Evolutionary conservation across 2,888 invertebrate species (phyloP), one percentile per base, ranked within the genome.

Genomic region (Maniola hyperantus): DNA sequence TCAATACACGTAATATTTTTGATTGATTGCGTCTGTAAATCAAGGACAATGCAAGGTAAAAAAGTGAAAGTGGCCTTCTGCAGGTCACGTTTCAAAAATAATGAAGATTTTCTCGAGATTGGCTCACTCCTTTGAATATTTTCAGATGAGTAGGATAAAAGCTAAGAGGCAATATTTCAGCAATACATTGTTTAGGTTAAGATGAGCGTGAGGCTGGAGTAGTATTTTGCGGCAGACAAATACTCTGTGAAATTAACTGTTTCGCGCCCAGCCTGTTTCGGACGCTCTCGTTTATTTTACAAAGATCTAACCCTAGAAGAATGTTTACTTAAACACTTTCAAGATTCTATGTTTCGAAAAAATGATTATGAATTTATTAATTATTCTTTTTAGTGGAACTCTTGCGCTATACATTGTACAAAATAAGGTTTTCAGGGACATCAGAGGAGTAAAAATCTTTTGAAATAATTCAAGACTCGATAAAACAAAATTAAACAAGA

Each of bases 201-300:
- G 71, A 70, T 80, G 77, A 80, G 79, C 78, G 78, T 78, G 78
- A 84, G 83, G 80, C 80, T 77, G 74, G 75, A 75, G 81, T 82
- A 79, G 80, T 80, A 80, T 85, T 84, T 84, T 79, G 79, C 78
- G 79, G 79, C 80, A 85, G 84, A 86, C 85, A 88, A 88, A 87
- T 87, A 86, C 83, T 79, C 82, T 81, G 85, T 84, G 84, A 87
- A 88, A 87, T 88, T 85, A 87, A 86, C 83, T 84, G 79, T 81
- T 79, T 79, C 76, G 75, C 79, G 79, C 78, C 76, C 77, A 75
- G 73, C 77, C 79, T 78, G 76, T 81, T 83, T 82, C 79, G 79
- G 79, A 83, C 81, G 85, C 80, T 77, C 76, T 77, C 74, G 75
- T 77, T 75, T 70, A 73, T 72, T 73, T 67, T 64, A 39, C 74